Base-by-base conservation (phyloP, 1,140 invertebrate genomes). In the Centruroides sculpturatus region DNA sequence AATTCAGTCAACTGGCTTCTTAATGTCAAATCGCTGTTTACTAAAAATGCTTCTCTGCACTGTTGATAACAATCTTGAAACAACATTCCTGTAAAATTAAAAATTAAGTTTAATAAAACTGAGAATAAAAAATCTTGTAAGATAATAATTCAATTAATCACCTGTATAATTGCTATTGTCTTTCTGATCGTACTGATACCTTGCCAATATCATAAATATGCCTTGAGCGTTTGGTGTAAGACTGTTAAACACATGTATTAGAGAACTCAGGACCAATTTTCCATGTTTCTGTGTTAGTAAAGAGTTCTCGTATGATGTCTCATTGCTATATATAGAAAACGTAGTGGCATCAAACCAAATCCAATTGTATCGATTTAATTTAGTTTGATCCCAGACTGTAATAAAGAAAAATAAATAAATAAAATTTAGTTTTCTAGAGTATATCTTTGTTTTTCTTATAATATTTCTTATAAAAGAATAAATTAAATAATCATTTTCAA, bases 1-100 rank as follows among this genome's bases (percentile, higher is more conserved):
- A 95, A 97, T 77, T 97, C 93, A 1, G 86, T 92, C 3, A 97
- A 75, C 68, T 95, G 92, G 4, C 89, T 83, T 64, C 89, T 78
- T 46, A 97, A 72, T 1, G 87, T 89, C 10, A 86, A 76, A 75
- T 96, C 91, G 4, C 88, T 89, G 70, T 87, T 94, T 0, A 93
- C 91, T 3, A 94, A 73, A 74, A 96, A 94, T 10, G 80, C 78
- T 75, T 94, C 89, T 53, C 89, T 78, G 64, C 88, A 88, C 66
- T 81, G 77, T 55, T 81, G 81, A 71, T 94, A 95, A 41, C 95
- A 75, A 68, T 91, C 84, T 71, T 86, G 86, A 69, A 94, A 92
- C 1, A 86, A 75, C 75, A 95, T 82, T 35, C 91, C 90, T 88
- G 73, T 54, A 76, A 74, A 56, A 23, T 23, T 48, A 41, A 35